Evolutionary conservation across 1,140 invertebrate genomes (phyloP).

Genomic region (Hyles euphorbiae): DNA sequence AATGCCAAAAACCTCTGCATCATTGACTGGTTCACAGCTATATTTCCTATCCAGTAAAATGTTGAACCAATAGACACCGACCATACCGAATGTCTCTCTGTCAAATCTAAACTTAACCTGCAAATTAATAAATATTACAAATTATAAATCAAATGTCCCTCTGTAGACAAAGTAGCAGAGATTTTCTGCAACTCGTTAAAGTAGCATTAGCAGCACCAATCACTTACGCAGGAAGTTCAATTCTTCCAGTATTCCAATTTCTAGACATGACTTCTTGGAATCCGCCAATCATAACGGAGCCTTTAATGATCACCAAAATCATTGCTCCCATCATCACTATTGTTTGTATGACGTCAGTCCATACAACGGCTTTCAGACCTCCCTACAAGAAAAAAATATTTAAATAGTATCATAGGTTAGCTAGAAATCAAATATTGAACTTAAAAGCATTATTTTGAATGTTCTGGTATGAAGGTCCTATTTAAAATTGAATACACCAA

Average conservation of each 20-base stretch:
- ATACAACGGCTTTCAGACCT: conserved; percentile 94
- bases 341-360: conserved; percentile 94
- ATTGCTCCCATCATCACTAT: conserved; percentile 90
- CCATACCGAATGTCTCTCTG: conserved; percentile 53
- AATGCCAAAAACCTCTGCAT: conserved; percentile 85
- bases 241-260: conserved; percentile 82
- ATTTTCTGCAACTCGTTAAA: too few species aligned
- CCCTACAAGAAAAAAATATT: conserved; percentile 78
- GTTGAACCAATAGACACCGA: conserved; percentile 76
- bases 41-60: conserved; percentile 87
- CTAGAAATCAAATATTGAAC: too few species aligned
- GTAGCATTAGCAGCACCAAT: background rate
- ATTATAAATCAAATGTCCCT: too few species aligned
- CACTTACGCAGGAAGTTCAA: conserved; percentile 85
- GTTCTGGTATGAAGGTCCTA: too few species aligned
- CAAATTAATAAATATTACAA: conserved; percentile 17
- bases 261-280: conserved; percentile 80
- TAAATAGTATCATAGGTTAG: too few species aligned
- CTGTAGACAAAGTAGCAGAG: too few species aligned
- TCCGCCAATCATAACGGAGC: conserved; percentile 87
- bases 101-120: conserved; percentile 47
- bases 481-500: too few species aligned
- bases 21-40: conserved; percentile 90
- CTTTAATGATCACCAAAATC: conserved; percentile 86
- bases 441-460: too few species aligned